Evolutionary conservation across 2,113 vertebrate genomes (phyloP), one percentile per base, ranked within the genome.

Genomic region (Ptychochromis oligacanthus): DNA sequence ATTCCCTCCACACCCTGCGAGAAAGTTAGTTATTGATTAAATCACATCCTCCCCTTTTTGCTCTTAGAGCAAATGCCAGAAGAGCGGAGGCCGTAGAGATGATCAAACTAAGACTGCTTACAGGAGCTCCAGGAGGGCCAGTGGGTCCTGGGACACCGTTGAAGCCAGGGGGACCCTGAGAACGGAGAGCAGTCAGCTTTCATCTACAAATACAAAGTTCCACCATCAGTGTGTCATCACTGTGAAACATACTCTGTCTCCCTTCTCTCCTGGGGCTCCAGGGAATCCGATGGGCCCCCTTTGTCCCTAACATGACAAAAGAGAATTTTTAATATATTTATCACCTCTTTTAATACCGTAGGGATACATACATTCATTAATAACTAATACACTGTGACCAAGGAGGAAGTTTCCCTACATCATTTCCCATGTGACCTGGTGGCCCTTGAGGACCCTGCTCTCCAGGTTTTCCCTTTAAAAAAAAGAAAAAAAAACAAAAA

Each of bases 71-170:
- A 83, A 80, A 82, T 52, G 2, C 4, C 20, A 82, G 7, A 26
- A 28, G 2, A 58, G 7, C n/a, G 62, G 20, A 79, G 7, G 58
- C 36, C 15, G 10, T 6, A 7, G 10, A 77, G 18, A 18, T 22
- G 17, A 70, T 65, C 6, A 77, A 65, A 58, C 3, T 11, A 12
- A 64, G 36, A 34, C 14, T 52, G 74, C 94, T 93, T 94, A 96
- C 96, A 56, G 94, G 95, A 72, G 94, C 82, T 80, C 96, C 96
- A 24, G 95, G 93, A 18, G 96, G 94, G 54, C 96, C 96, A 0
- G 96, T 96, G 10, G 96, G 96, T 89, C 96, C 96, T 10, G 94
- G 93, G 46, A 94, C 88, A 1, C 96, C 96, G 18, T 96, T 96
- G 78, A 96, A 96, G 52, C 96, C 96, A 79, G 95, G 95, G 31